A percentile compares a stretch with the other conserved stretches of the same genome.
These are phyloP conservation scores for Leptinotarsa peninsularis DNA, from an alignment of 2,888 invertebrate genomes.

Conservation along the genomic window DNA sequence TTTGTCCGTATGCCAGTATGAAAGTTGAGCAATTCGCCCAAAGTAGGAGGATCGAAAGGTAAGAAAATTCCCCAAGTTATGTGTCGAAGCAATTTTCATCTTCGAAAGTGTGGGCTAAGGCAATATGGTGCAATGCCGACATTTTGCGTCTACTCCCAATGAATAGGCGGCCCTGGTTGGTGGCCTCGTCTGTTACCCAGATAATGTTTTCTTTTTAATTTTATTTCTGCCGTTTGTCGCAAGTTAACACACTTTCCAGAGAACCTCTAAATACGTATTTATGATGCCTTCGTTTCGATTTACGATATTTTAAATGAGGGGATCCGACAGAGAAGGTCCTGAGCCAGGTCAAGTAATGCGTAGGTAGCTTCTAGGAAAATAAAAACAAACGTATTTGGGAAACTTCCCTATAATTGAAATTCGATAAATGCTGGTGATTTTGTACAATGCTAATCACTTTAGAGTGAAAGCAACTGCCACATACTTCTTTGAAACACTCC, in stretches of 20 bases:
- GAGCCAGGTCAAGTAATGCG: conserved; percentile 36
- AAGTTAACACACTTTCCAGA: conserved; percentile 30
- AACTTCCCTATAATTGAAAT: background rate
- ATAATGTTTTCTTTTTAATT: conserved; percentile 37
- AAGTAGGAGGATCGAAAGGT: conserved; percentile 75
- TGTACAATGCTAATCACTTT: no score
- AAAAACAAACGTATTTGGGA: conserved; percentile 31
- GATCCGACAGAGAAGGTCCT: conserved; percentile 34
- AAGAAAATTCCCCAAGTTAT: conserved; percentile 51
- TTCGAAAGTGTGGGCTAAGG: conserved; percentile 26
- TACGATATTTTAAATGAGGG: conserved; percentile 31
- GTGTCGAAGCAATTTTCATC: background rate
- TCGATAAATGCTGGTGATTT: no score
- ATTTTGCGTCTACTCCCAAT: conserved; percentile 57
- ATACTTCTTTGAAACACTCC: background rate
- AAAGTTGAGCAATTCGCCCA: conserved; percentile 75
- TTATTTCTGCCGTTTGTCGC: conserved; percentile 26
- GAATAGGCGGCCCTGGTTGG: conserved; percentile 53
- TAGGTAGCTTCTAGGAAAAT: conserved; percentile 32
- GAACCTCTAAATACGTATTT: conserved; percentile 23
- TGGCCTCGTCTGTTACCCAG: conserved; percentile 57
- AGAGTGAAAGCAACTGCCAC: no score
- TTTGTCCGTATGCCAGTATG: conserved; percentile 79
- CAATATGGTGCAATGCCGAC: conserved; percentile 54
- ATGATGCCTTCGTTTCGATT: conserved; percentile 24